Percentiles rank a stretch among this genome's conserved stretches.
phyloP scores from a whole-genome alignment of 2,888 invertebrate genomes.

The Acanthoscelides obtectus region DNA sequence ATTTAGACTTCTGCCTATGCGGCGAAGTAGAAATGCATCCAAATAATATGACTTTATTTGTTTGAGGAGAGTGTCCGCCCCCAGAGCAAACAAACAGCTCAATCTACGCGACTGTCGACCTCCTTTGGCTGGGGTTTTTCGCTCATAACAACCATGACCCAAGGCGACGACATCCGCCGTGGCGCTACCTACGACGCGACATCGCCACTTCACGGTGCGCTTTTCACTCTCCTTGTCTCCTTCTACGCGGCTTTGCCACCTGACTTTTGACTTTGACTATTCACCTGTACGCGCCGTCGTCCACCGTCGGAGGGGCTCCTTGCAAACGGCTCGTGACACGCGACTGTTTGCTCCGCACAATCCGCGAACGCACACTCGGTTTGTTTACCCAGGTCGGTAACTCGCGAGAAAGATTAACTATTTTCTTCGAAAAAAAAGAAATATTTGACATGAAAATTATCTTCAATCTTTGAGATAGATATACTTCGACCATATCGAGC shows the following conservation, averaged over 20 bases:
- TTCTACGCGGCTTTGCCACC: conserved; percentile 22
- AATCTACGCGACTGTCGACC: too few species aligned
- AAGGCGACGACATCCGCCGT: neutral
- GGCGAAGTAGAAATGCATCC: too few species aligned
- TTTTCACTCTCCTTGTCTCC: conserved; percentile 2
- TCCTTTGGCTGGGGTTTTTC: too few species aligned
- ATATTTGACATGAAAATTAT: too few species aligned
- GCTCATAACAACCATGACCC: too few species aligned
- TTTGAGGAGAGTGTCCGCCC: too few species aligned
- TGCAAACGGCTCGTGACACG: conserved; percentile 13
- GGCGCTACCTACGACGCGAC: neutral
- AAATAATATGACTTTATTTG: too few species aligned
- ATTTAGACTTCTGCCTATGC: too few species aligned
- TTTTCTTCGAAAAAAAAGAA: neutral
- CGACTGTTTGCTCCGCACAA: neutral
- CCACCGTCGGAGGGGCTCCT: conserved; percentile 20
- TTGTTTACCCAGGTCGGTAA: neutral
- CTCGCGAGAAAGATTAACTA: neutral
- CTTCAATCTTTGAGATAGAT: too few species aligned
- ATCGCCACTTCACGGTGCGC: neutral
- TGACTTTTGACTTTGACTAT: conserved; percentile 30
- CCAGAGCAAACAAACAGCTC: too few species aligned
- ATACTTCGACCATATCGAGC: too few species aligned
- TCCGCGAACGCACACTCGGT: neutral
- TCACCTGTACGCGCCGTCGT: conserved; percentile 31